Evolutionary conservation across 2,797 vertebrate genomes (phyloP), one percentile per base, ranked within the genome.

Genomic region (Tolypeutes matacus): DNA sequence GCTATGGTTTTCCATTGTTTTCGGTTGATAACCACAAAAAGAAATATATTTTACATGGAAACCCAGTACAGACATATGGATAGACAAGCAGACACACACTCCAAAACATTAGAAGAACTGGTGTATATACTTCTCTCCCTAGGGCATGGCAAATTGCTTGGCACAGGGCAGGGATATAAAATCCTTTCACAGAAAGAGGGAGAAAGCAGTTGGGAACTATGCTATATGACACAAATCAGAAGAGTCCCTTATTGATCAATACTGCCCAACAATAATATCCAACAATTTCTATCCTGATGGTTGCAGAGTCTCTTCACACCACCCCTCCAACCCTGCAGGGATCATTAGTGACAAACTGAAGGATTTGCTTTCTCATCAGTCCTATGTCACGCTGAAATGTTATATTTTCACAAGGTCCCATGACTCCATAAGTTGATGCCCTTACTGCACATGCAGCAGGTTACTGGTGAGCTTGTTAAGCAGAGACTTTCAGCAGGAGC

Each of bases 81-180:
- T 10, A 62, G 25, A 13, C 13, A 31, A 29, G 7, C 27, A 64
- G 11, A 29, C 62, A 64, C 29, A 31, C 5, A 31, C 29, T 17
- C 51, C 51, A 17, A 53, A 53, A 53, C 15, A 53, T 53, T 53
- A 17, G 15, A 53, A 53, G 51, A 53, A 53, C 3, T 15, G 34
- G 12, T n/a, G 15, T 42, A 34, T 27, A n/a, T 7, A 1, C 34
- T 39, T 15, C 49, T 60, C 23, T 72, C 78, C 6, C 39, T 36
- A 23, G 14, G 5, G 12, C 51, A 20, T 2, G 13, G 21, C 11
- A 9, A 5, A 1, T 8, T 8, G 21, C 2, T 9, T 64, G 17
- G 49, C n/a, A 56, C n/a, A 21, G 62, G 62, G 29, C 62, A 56
- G 13, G n/a, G 51, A 25, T n/a, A 58, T 3, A 15, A 7, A 56